These are phyloP conservation scores for Drosophila falleni DNA, from an alignment of 2,888 invertebrate species.

Conservation along the genomic window DNA sequence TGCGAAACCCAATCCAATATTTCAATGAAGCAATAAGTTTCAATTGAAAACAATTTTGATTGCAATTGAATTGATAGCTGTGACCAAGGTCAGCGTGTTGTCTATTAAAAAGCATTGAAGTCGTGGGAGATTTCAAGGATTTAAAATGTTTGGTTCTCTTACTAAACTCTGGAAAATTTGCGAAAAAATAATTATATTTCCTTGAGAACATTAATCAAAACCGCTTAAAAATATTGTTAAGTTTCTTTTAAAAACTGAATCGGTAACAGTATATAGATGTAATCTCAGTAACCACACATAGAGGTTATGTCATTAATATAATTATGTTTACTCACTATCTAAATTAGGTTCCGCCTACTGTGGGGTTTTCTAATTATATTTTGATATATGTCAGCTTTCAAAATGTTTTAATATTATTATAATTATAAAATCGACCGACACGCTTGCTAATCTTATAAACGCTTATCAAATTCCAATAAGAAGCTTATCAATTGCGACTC, in stretches of 20 bases:
- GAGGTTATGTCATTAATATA: not conserved
- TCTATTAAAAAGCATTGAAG: not conserved
- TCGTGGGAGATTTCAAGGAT: not conserved
- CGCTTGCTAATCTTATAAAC: constrained; percentile 27
- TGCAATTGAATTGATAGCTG: constrained; percentile 32
- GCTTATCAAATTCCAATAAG: constrained; percentile 35
- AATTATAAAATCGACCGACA: constrained; percentile 12
- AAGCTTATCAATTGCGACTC: constrained; percentile 41
- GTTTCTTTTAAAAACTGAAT: too few species aligned
- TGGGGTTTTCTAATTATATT: not conserved
- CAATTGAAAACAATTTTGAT: constrained; percentile 62
- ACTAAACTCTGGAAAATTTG: not conserved
- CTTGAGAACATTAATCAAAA: too few species aligned
- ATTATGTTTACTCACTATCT: not conserved
- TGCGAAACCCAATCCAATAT: constrained; percentile 45
- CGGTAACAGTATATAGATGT: not conserved
- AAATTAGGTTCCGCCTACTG: constrained; percentile 29
- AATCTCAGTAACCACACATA: not conserved
- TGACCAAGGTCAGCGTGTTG: constrained; percentile 63
- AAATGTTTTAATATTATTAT: not conserved
- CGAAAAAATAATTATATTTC: too few species aligned
- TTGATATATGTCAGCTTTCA: not conserved
- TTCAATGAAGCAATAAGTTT: constrained; percentile 70
- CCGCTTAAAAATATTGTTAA: not conserved
- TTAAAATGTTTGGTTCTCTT: not conserved